phyloP scores from a whole-genome alignment of 2,888 invertebrate genomes.

The Campoplex capitator region DNA sequence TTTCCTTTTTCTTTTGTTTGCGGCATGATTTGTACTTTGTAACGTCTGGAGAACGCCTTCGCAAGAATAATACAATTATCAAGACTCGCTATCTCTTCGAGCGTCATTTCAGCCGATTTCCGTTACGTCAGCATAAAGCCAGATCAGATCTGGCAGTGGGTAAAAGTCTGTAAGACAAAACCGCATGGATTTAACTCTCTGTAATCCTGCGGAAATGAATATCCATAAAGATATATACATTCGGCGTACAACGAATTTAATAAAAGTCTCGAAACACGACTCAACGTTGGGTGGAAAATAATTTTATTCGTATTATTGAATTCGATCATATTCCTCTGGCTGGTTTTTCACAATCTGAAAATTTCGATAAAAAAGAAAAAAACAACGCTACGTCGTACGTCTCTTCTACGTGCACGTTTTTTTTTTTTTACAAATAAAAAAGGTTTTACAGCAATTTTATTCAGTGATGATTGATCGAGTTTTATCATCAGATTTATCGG shows the following conservation, averaged over 20 bases:
- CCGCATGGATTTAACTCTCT: conserved; percentile 5
- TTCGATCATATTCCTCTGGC: no score
- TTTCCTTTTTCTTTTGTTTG: not conserved
- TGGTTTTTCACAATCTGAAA: no score
- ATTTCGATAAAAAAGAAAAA: no score
- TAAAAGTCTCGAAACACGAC: not conserved
- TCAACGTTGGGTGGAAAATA: not conserved
- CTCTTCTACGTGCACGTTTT: no score
- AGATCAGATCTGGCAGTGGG: not conserved
- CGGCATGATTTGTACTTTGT: conserved; percentile 51
- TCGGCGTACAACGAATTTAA: not conserved
- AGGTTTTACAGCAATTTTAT: no score
- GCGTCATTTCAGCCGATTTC: conserved; percentile 40
- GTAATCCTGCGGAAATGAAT: conserved; percentile 26
- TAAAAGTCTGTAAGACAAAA: conserved; percentile 35
- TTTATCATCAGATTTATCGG: no score
- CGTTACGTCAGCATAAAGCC: conserved; percentile 47
- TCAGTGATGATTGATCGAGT: no score
- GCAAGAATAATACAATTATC: conserved; percentile 51
- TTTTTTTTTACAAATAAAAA: not conserved
- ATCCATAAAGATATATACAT: not conserved
- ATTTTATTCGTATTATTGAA: no score
- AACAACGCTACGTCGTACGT: no score
- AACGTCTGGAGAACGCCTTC: conserved; percentile 33
- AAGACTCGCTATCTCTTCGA: conserved; percentile 23